Base-by-base conservation (phyloP, 2,888 invertebrate genomes). In the Caenorhabditis sp. region DNA sequence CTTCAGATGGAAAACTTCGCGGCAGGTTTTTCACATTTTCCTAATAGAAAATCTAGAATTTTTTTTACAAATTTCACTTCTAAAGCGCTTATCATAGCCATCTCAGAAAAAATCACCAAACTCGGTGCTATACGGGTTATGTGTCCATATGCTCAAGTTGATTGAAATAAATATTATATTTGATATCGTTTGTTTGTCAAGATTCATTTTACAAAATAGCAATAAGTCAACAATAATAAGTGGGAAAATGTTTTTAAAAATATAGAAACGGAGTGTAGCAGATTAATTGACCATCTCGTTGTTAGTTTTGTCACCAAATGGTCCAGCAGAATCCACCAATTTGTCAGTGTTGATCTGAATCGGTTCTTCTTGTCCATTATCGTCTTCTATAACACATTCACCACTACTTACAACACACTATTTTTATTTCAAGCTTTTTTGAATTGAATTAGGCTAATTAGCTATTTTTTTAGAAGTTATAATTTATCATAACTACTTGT, bases 261-360 rank as follows among this genome's bases (percentile, higher is more conserved):
- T n/a, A n/a, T n/a, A n/a, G n/a, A n/a, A n/a, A n/a, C n/a, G n/a
- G n/a, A n/a, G n/a, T n/a, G n/a, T n/a, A 10, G 27, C 8, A 14
- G 53, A 58, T 68, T 26, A 69, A 27, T 67, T 53, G 19, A 58
- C 36, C 65, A 69, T 69, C 10, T 74, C 69, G 59, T 62, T 61
- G 67, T 72, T 74, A 14, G 73, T 74, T 36, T 69, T 74, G 58
- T 74, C 73, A 12, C 36, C 10, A 50, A 74, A 60, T 36, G 73
- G 73, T 26, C 62, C 68, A n/a, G 53, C 49, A 12, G 51, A 37
- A 19, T 23, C n/a, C 23, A 53, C 31, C 24, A 54, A 53, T 37
- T 61, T 58, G 37, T 53, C 60, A 23, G 60, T 64, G 61, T 37
- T 65, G 65, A 73, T 65, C 73, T 73, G 68, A 68, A 65, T 24